phyloP scores from a whole-genome alignment of 2,797 vertebrate genomes.

The Ciconia nigra region DNA sequence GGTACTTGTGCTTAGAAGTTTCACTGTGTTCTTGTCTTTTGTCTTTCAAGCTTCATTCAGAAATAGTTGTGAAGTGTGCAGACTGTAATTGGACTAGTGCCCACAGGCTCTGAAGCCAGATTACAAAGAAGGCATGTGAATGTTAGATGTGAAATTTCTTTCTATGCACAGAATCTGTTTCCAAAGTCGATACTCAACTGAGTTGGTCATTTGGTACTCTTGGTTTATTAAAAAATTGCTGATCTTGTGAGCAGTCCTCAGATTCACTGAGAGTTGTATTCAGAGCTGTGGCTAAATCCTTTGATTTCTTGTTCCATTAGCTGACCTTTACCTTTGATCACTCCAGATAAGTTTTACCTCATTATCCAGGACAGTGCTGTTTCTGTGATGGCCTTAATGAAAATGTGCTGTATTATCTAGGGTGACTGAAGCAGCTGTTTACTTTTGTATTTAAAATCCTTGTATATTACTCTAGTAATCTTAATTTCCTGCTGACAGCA shows the following conservation, averaged over 20 bases:
- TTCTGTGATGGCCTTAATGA: background rate
- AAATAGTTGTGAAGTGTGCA: background rate
- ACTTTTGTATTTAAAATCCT: background rate
- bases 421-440: background rate
- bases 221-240: background rate
- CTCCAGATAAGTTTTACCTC: background rate
- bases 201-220: background rate
- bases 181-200: background rate
- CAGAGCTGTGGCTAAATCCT: background rate
- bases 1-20: background rate
- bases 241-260: background rate
- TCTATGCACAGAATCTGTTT: background rate
- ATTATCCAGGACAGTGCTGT: background rate
- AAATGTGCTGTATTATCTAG: background rate
- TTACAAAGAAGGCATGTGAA: background rate
- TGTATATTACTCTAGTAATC: background rate
- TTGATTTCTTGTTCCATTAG: background rate
- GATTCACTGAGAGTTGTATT: background rate
- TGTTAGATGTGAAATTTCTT: background rate
- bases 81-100: background rate
- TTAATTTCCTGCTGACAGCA: background rate
- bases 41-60: background rate
- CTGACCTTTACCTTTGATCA: background rate
- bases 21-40: background rate
- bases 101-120: background rate